Evolutionary conservation across 2,113 vertebrate genomes (phyloP).

Genomic region (Caranx ignobilis): DNA sequence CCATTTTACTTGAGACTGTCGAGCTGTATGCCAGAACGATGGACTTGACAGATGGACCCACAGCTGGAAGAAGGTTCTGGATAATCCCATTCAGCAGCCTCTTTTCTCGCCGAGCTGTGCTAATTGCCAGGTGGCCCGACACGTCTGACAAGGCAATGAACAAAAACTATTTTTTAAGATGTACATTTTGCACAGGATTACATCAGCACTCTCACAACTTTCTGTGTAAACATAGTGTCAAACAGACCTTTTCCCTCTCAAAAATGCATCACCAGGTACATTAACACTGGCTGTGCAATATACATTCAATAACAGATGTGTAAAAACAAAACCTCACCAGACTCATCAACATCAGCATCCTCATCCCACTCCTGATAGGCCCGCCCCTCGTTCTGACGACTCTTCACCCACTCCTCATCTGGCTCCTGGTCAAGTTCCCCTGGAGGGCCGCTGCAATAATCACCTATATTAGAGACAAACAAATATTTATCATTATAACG

Average conservation of each 20-base stretch:
- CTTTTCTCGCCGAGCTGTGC: conserved; percentile 91
- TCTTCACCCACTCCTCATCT: conserved; percentile 93
- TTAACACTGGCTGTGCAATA: neutral
- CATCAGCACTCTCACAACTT: neutral
- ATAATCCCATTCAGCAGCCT: conserved; percentile 92
- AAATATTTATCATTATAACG: neutral
- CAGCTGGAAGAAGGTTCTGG: conserved; percentile 91
- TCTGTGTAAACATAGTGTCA: neutral
- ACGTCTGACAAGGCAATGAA: conserved; percentile 84
- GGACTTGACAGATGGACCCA: conserved; percentile 92
- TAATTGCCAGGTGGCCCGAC: conserved; percentile 84
- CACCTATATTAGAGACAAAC: conserved; percentile 79
- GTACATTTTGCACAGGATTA: too few species aligned
- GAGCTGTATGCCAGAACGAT: conserved; percentile 95
- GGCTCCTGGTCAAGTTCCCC: conserved; percentile 89
- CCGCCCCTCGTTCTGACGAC: conserved; percentile 89
- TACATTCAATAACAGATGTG: neutral
- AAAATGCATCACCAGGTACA: neutral
- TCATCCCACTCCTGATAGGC: conserved; percentile 97
- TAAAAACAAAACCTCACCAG: conserved; percentile 83
- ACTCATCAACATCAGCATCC: conserved; percentile 96
- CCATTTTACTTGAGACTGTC: conserved; percentile 96
- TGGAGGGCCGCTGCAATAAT: conserved; percentile 90
- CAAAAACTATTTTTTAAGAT: neutral
- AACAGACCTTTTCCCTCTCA: neutral